Conservation (phyloP, 2,113 vertebrate species). For the Motacilla tschutschensis region DNA sequence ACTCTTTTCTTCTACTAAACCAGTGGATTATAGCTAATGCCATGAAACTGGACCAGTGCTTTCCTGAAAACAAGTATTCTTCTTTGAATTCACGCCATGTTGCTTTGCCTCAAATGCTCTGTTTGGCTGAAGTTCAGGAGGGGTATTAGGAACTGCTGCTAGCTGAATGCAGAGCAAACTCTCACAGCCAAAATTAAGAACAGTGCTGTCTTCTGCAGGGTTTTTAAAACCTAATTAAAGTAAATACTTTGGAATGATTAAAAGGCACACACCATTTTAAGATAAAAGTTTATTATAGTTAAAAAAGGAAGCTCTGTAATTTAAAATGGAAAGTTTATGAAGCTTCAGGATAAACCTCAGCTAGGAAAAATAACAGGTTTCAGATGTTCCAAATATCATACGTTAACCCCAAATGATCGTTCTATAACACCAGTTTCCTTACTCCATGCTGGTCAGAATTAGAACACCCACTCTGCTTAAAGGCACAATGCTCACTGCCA, state of each 20-base stretch:
- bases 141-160: constrained; percentile 43
- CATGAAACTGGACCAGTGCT: constrained; percentile 56
- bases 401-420: constrained; percentile 64
- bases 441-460: constrained; percentile 1
- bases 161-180: constrained; percentile 40
- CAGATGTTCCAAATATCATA: constrained; percentile 73
- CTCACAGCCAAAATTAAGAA: constrained; percentile 72
- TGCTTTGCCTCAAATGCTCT: constrained; percentile 56
- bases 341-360: constrained; percentile 74
- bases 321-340: constrained; percentile 79
- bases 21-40: constrained; percentile 39
- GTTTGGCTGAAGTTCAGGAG: constrained; percentile 38
- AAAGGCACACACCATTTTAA: constrained; percentile 75
- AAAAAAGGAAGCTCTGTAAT: constrained; percentile 75
- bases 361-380: constrained; percentile 74
- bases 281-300: constrained; percentile 79
- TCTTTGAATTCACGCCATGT: constrained; percentile 35
- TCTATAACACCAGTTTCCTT: constrained; percentile 57
- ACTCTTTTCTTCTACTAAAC: constrained; percentile 33
- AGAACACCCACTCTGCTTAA: constrained; percentile 57
- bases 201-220: constrained; percentile 65
- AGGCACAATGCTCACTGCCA: neutral
- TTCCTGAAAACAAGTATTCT: constrained; percentile 32
- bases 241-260: constrained; percentile 74
- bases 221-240: constrained; percentile 66